phyloP scores from a whole-genome alignment of 2,797 vertebrate species.

The Mycteria americana region DNA sequence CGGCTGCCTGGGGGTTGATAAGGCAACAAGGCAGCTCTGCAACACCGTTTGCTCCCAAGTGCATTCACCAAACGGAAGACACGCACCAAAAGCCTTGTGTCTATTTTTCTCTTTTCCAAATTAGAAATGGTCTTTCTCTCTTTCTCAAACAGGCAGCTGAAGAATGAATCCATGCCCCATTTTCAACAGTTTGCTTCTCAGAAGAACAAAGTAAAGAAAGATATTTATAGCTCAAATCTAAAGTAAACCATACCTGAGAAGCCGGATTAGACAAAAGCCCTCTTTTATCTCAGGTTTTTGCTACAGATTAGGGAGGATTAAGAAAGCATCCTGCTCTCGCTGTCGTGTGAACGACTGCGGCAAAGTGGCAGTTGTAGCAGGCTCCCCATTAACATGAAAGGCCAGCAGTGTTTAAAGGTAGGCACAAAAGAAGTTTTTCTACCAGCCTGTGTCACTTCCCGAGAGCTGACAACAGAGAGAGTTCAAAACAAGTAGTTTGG shows the following conservation, averaged over 20 bases:
- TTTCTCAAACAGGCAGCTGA: neutral
- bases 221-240: constrained; percentile 58
- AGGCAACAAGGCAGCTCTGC: neutral
- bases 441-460: neutral
- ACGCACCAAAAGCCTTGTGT: neutral
- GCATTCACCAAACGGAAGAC: neutral
- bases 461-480: constrained; percentile 22
- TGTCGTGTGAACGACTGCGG: neutral
- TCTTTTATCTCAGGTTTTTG: constrained; percentile 70
- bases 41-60: neutral
- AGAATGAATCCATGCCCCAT: neutral
- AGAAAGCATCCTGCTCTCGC: constrained; percentile 49
- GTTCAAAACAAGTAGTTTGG: constrained; percentile 64
- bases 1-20: neutral
- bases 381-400: constrained; percentile 44
- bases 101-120: neutral
- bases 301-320: constrained; percentile 70
- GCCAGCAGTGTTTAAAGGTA: constrained; percentile 14
- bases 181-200: constrained; percentile 46
- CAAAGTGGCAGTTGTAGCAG: constrained; percentile 50
- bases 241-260: constrained; percentile 69
- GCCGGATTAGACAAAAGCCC: constrained; percentile 63
- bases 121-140: neutral
- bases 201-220: constrained; percentile 41
- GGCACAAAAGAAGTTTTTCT: neutral